Evolutionary conservation across 30 jellyfish, hydroid and myxozoan genomes (phyloP).

Genomic region (Cassiopea andromeda): DNA sequence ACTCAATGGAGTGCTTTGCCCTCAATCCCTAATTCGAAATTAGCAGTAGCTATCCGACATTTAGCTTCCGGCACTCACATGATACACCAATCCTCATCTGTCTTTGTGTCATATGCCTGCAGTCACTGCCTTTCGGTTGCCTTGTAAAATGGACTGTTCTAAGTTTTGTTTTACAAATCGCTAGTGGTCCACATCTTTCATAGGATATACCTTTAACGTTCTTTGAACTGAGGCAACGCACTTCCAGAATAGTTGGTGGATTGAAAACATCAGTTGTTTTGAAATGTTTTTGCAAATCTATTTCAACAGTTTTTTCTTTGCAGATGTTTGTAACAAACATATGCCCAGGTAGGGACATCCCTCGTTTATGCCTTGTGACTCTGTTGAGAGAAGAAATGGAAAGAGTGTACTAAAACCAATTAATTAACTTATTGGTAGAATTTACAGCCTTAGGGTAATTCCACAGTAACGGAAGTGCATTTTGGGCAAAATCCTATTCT

Average conservation of each 20-base stretch:
- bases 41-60: neutral
- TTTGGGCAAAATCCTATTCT: no score
- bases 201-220: neutral
- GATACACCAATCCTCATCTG: slow-evolving; percentile 43
- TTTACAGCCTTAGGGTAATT: no score
- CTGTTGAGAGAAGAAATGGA: neutral
- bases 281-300: slow-evolving; percentile 47
- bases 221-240: slow-evolving; percentile 32
- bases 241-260: slow-evolving; percentile 31
- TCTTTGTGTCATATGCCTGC: slow-evolving; percentile 38
- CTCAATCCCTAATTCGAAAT: no score
- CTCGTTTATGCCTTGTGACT: neutral
- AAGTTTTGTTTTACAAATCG: slow-evolving; percentile 28
- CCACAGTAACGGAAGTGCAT: no score
- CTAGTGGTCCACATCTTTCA: slow-evolving; percentile 26
- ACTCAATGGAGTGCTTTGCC: no score
- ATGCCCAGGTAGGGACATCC: neutral
- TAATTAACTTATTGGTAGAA: no score
- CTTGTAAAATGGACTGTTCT: slow-evolving; percentile 53
- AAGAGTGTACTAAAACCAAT: no score
- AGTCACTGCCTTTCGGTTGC: slow-evolving; percentile 39
- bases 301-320: slow-evolving; percentile 26
- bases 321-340: slow-evolving; percentile 33
- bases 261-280: slow-evolving; percentile 39
- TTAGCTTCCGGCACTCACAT: slow-evolving; percentile 39